Evolutionary conservation across 2,888 invertebrate genomes (phyloP).

Genomic region (Pristionchus fissidentatus): DNA sequence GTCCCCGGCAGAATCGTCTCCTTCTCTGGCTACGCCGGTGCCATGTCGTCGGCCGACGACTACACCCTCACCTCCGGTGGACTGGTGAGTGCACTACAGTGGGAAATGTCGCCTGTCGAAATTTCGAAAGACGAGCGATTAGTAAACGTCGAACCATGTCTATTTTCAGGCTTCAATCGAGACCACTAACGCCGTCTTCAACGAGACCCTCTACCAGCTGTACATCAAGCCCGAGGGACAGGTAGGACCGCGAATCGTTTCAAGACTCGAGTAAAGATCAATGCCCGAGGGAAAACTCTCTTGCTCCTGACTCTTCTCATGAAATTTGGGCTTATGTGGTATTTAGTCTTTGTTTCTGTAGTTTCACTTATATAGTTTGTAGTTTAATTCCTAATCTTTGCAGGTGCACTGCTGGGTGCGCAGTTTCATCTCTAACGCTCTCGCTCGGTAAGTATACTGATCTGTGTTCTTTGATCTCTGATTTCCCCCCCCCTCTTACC

Average conservation of each 20-base stretch:
- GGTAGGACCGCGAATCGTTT: no score
- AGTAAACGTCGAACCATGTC: neutral
- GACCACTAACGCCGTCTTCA: conserved; percentile 86
- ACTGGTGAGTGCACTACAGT: conserved; percentile 56
- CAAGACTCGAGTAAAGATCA: no score
- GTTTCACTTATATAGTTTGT: neutral
- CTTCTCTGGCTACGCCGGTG: conserved; percentile 75
- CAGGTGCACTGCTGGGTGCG: conserved; percentile 82
- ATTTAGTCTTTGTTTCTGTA: neutral
- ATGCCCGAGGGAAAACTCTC: no score
- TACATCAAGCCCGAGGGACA: conserved; percentile 81
- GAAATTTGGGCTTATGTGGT: neutral
- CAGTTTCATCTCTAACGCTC: conserved; percentile 86
- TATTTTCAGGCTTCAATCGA: conserved; percentile 82
- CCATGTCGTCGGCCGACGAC: conserved; percentile 75
- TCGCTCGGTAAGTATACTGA: conserved; percentile 82
- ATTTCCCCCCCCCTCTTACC: neutral
- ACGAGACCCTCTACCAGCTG: conserved; percentile 82
- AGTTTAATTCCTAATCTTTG: neutral
- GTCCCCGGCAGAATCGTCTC: conserved; percentile 75
- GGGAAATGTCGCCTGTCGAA: neutral
- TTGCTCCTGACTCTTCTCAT: neutral
- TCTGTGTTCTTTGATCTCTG: conserved; percentile 51
- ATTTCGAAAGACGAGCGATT: neutral
- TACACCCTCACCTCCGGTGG: conserved; percentile 72